phyloP scores from a whole-genome alignment of 2,888 invertebrate species.

The Nasonia oneida region DNA sequence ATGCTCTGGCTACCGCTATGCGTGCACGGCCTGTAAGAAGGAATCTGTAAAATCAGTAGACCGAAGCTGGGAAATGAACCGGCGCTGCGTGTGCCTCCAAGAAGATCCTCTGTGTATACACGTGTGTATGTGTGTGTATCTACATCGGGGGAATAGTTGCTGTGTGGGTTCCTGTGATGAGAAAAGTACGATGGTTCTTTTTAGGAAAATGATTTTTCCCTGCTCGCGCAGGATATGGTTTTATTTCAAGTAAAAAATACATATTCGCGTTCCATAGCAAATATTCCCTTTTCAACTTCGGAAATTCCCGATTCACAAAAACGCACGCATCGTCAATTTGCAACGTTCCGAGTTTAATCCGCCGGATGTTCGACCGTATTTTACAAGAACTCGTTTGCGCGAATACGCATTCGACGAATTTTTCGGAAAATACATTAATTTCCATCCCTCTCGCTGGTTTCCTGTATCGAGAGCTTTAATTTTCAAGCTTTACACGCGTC shows the following conservation, averaged over 20 bases:
- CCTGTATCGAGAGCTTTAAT: not conserved
- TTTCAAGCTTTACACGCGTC: not conserved
- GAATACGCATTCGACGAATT: not conserved
- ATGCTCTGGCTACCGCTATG: not conserved
- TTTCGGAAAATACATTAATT: not conserved
- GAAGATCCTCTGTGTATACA: not conserved
- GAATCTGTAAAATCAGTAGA: conserved; percentile 20
- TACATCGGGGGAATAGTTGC: too few species aligned
- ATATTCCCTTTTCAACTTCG: not conserved
- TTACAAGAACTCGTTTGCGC: not conserved
- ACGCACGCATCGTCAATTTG: not conserved
- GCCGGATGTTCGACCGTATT: not conserved
- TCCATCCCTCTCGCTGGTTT: not conserved
- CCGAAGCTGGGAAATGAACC: conserved; percentile 1
- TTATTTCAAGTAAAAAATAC: too few species aligned
- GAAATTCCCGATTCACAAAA: too few species aligned
- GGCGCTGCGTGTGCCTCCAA: not conserved
- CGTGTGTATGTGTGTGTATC: not conserved
- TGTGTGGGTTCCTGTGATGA: too few species aligned
- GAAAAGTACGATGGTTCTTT: too few species aligned
- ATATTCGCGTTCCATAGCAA: not conserved
- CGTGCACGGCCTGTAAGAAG: not conserved
- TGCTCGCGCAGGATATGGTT: too few species aligned
- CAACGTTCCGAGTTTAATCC: not conserved
- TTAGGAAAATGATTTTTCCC: too few species aligned